A percentile compares a stretch with the other conserved stretches of the same genome.
Evolutionary conservation across 92 coral and sea anemone genomes (phyloP).

Genomic region (Zoanthus sociatus): DNA sequence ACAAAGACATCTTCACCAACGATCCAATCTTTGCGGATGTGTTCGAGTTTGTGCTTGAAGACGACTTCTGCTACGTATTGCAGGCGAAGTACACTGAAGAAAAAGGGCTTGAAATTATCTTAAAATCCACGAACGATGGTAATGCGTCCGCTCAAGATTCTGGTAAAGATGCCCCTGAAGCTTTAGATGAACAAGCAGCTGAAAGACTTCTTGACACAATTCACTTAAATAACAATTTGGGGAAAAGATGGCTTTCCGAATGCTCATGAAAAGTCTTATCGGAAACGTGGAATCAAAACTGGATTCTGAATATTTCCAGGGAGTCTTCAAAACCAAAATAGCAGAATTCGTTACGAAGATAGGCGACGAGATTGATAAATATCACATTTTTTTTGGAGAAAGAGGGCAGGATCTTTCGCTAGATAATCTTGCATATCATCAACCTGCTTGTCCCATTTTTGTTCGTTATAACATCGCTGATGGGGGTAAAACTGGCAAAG

Average conservation of each 20-base stretch:
- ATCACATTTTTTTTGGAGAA: constrained; percentile 46
- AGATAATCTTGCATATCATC: background rate
- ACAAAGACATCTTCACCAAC: too few species aligned
- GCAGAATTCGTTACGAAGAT: background rate
- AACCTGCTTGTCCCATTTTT: constrained; percentile 43
- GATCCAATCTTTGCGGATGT: too few species aligned
- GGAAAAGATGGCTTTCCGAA: constrained; percentile 2
- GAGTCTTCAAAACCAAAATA: constrained; percentile 34
- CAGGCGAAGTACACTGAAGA: too few species aligned
- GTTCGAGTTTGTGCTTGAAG: too few species aligned
- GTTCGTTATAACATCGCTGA: background rate
- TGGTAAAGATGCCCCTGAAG: too few species aligned
- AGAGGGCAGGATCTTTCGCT: background rate
- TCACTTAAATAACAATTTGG: too few species aligned
- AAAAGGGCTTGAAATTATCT: too few species aligned
- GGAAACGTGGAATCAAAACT: background rate
- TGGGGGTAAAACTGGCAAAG: constrained; percentile 9
- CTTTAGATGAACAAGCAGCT: too few species aligned
- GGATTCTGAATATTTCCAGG: background rate
- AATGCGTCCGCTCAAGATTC: too few species aligned
- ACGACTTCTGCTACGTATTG: too few species aligned
- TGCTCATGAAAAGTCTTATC: constrained; percentile 14
- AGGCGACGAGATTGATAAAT: background rate
- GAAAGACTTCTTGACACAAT: too few species aligned
- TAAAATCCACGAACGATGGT: too few species aligned